These are phyloP conservation scores for Danio kyathit DNA, from an alignment of 2,797 vertebrate genomes.

Conservation along the genomic window DNA sequence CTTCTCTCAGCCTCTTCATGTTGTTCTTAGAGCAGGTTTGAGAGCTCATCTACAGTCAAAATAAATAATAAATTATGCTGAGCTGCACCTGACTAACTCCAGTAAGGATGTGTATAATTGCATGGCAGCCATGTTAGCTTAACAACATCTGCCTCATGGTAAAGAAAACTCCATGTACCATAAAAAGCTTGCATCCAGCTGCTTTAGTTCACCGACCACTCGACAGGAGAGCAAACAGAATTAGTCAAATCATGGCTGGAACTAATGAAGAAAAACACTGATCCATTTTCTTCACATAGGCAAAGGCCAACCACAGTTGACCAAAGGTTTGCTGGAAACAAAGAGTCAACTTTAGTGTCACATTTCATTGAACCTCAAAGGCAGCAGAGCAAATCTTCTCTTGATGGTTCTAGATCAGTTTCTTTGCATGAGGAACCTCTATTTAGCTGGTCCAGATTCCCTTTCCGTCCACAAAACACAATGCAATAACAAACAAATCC, in stretches of 20 bases:
- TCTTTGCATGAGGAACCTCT: neutral
- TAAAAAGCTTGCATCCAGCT: slow-evolving; percentile 1
- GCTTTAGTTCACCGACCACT: slow-evolving; percentile 15
- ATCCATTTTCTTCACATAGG: slow-evolving; percentile 3
- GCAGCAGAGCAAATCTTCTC: slow-evolving; percentile 4
- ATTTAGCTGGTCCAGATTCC: slow-evolving; percentile 1
- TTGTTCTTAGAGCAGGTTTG: neutral
- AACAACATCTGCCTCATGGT: neutral
- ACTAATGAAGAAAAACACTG: slow-evolving; percentile 34
- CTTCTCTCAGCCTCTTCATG: neutral
- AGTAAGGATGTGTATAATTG: neutral
- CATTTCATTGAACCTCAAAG: slow-evolving; percentile 10
- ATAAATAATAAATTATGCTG: neutral
- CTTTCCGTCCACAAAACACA: neutral
- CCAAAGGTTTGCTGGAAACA: neutral
- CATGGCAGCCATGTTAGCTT: neutral
- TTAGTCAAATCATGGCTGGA: slow-evolving; percentile 33
- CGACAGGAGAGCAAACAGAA: slow-evolving; percentile 32
- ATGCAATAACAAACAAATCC: slow-evolving; percentile 29
- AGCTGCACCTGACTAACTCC: neutral
- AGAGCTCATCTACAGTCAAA: neutral
- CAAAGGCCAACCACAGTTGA: neutral
- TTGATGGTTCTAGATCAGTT: slow-evolving; percentile 13
- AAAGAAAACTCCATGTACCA: neutral
- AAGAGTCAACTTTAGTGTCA: slow-evolving; percentile 19